Conservation (phyloP, 2,888 invertebrate genomes). For the Xestia xanthographa region DNA sequence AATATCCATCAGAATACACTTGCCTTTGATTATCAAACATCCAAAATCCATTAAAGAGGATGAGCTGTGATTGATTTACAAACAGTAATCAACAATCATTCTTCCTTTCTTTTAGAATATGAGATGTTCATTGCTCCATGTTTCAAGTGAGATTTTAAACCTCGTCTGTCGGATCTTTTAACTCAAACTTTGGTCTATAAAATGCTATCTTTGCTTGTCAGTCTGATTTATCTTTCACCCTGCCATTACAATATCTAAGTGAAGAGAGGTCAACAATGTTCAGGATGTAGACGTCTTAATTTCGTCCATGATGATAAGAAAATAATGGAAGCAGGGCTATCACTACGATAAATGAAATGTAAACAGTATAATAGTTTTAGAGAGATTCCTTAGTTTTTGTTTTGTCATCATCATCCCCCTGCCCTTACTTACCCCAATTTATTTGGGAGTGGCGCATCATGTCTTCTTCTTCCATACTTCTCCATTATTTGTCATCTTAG, state of each 20-base stretch:
- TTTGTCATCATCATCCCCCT: background rate
- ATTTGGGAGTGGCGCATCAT: too few species aligned
- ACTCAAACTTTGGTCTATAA: slow-evolving; percentile 14
- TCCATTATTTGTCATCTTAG: too few species aligned
- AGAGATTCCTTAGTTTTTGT: slow-evolving; percentile 2
- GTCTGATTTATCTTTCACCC: slow-evolving; percentile 79
- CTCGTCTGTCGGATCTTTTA: slow-evolving; percentile 3
- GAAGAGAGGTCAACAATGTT: slow-evolving; percentile 78
- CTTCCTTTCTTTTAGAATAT: slow-evolving; percentile 1
- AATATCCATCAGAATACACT: slow-evolving; percentile 64
- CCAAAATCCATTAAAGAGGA: slow-evolving; percentile 31
- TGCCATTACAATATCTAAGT: slow-evolving; percentile 71
- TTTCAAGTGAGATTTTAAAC: slow-evolving; percentile 17
- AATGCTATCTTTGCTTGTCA: slow-evolving; percentile 64
- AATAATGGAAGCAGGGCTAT: slow-evolving; percentile 67
- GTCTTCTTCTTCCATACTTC: too few species aligned
- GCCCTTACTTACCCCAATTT: too few species aligned
- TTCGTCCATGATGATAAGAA: slow-evolving; percentile 71
- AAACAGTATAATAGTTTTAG: background rate
- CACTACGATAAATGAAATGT: slow-evolving; percentile 11
- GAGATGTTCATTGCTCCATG: background rate
- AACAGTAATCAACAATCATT: slow-evolving; percentile 17
- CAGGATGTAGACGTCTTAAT: slow-evolving; percentile 85
- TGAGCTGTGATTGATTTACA: slow-evolving; percentile 26
- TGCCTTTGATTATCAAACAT: slow-evolving; percentile 66